Percentiles rank a stretch among this genome's conserved stretches.
Conservation (phyloP, 2,113 vertebrate species). For the Ictalurus furcatus region DNA sequence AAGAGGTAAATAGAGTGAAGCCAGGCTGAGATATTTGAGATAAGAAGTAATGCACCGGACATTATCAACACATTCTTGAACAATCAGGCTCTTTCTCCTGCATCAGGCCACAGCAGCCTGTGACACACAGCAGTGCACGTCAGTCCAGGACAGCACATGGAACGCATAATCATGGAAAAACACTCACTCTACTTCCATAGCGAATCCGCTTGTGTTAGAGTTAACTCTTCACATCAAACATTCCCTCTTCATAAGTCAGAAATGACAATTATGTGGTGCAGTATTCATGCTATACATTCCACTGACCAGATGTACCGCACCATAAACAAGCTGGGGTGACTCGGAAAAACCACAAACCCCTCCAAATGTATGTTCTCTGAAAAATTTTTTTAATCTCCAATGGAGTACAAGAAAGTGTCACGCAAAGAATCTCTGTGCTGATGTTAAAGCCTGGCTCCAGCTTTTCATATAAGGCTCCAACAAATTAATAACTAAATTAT, state of each 20-base stretch:
- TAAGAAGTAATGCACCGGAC: conserved; percentile 5
- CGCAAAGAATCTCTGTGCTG: too few species aligned
- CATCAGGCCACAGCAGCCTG: conserved; percentile 9
- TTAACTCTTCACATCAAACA: conserved; percentile 10
- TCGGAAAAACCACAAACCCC: too few species aligned
- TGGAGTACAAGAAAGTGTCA: too few species aligned
- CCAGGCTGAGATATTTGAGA: not conserved
- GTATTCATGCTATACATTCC: not conserved
- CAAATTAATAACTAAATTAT: too few species aligned
- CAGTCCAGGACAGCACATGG: conserved; percentile 38
- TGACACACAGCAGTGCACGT: conserved; percentile 20
- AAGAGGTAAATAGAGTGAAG: not conserved
- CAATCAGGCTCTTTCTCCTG: conserved; percentile 38
- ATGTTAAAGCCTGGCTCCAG: too few species aligned
- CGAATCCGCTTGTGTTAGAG: conserved; percentile 9
- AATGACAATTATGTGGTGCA: not conserved
- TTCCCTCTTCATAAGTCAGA: not conserved
- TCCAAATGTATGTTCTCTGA: too few species aligned
- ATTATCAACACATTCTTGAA: conserved; percentile 33
- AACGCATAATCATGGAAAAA: conserved; percentile 27
- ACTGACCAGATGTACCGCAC: not conserved
- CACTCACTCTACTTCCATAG: not conserved
- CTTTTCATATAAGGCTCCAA: too few species aligned
- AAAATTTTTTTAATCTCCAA: too few species aligned
- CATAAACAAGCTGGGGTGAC: not conserved